A percentile compares a stretch with the other conserved stretches of the same genome.
phyloP scores from a whole-genome alignment of 2,113 vertebrate genomes.

The Dromas ardeola region DNA sequence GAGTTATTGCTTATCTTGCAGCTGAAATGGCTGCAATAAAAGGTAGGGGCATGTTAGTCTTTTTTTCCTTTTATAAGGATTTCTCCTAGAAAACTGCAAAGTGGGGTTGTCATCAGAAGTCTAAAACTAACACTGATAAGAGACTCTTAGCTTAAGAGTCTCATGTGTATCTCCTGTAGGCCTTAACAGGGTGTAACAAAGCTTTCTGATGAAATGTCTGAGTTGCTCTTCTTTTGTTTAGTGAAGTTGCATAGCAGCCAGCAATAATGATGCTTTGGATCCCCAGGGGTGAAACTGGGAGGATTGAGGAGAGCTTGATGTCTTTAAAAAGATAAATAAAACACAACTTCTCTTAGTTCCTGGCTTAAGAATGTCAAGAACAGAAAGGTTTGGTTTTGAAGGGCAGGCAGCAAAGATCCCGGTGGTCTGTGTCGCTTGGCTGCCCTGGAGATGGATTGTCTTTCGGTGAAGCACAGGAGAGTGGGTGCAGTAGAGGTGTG shows the following conservation, averaged over 20 bases:
- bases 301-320: neutral
- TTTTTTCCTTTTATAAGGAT: neutral
- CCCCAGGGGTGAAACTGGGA: neutral
- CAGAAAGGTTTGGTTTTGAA: neutral
- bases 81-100: neutral
- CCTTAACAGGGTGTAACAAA: no score
- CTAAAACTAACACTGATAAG: neutral
- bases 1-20: neutral
- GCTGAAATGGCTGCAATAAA: neutral
- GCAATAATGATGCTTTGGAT: neutral
- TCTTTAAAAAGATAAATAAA: neutral
- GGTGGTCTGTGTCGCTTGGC: neutral
- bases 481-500: neutral
- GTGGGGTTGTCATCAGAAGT: neutral
- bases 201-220: neutral
- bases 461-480: neutral
- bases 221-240: neutral
- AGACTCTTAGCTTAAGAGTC: neutral
- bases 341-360: neutral
- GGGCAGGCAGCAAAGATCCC: neutral
- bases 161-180: neutral
- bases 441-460: neutral
- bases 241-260: neutral
- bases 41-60: neutral
- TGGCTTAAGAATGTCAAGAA: neutral